phyloP scores from a whole-genome alignment of 2,113 vertebrate species.

The Pteruthius melanotis region DNA sequence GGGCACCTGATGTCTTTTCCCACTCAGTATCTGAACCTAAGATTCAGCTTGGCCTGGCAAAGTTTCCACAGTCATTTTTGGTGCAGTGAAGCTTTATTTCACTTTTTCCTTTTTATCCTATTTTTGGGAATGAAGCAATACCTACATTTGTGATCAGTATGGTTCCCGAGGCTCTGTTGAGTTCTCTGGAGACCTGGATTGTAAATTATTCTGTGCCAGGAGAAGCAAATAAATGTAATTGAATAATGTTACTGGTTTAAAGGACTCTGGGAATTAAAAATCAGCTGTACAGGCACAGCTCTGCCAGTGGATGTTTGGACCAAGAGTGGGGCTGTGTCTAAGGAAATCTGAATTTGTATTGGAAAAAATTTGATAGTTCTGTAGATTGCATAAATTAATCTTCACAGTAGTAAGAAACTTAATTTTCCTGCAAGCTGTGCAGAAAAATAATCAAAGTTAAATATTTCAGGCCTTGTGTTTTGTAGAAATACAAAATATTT shows the following conservation, averaged over 20 bases:
- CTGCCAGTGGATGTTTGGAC: neutral
- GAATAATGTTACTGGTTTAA: neutral
- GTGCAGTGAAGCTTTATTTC: neutral
- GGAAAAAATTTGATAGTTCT: neutral
- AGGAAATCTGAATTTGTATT: neutral
- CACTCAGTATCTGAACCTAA: neutral
- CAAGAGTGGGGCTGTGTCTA: neutral
- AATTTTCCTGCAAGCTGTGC: neutral
- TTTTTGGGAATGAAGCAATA: neutral
- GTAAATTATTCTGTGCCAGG: neutral
- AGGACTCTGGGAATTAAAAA: neutral
- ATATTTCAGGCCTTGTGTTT: neutral
- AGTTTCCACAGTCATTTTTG: fast-evolving
- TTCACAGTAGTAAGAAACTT: neutral
- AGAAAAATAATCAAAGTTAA: neutral
- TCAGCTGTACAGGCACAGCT: neutral
- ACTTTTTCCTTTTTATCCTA: neutral
- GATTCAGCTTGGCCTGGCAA: neutral
- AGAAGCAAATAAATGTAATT: neutral
- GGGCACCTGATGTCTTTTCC: neutral
- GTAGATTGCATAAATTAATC: neutral
- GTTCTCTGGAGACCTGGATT: neutral
- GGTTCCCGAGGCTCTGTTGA: neutral
- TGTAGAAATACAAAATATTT: neutral
- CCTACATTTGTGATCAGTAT: neutral